Evolutionary conservation across 1,140 invertebrate species (phyloP), one percentile per base, ranked within the genome.

Genomic region (Lasioglossum albipes): DNA sequence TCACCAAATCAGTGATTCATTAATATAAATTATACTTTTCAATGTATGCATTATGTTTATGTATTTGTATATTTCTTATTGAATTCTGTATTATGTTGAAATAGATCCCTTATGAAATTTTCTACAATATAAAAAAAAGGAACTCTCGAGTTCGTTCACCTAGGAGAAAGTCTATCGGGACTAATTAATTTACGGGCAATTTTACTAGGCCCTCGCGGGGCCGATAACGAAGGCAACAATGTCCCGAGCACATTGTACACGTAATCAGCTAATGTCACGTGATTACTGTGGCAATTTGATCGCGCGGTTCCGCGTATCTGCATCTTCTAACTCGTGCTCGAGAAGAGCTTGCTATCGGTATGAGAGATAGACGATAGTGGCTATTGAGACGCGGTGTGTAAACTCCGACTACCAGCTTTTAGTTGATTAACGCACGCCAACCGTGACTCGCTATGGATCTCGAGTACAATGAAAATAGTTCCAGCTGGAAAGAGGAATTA

Each of bases 371-470:
- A 79, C 84, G 87, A 88, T 89, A 87, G 85, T 66, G 80, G 76
- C 81, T 86, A 87, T 82, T 81, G 86, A 90, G 88, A 90, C 85
- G 85, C 85, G 85, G 81, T 89, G 83, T 84, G 89, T 82, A 90
- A 91, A 91, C 89, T 69, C 72, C 85, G 87, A 91, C 87, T 86
- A 87, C 71, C 67, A 65, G 90, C 88, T 91, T 90, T 91, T 91
- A 91, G 90, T 91, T 91, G 90, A 92, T 91, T 90, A 91, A 88
- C 84, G 87, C 86, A 87, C 88, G 79, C 77, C 67, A 76, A 76
- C 61, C 77, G 70, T 77, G 83, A 85, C 79, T 79, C 75, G 69
- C 72, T 83, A 62, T 75, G 83, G 85, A 80, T 90, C 88, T 84
- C 67, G 78, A 87, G 79, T 81, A 84, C 84, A 83, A 89, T 85